Evolutionary conservation across 92 coral and sea anemone species (phyloP).

Genomic region (Epizoanthus scotinus): DNA sequence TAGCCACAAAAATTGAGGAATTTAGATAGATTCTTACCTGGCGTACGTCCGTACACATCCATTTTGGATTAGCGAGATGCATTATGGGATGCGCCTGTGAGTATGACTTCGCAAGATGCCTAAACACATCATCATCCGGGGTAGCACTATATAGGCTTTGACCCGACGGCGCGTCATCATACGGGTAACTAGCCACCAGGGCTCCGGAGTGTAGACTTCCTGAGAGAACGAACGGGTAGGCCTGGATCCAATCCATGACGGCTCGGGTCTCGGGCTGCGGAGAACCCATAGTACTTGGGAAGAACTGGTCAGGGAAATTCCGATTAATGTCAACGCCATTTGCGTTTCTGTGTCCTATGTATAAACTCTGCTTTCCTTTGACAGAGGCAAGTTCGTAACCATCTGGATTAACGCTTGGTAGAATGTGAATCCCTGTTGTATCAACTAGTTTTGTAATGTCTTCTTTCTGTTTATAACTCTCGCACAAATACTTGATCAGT

Average conservation of each 20-base stretch:
- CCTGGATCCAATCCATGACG: slow-evolving; percentile 83
- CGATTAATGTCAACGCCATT: slow-evolving; percentile 91
- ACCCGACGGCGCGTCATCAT: slow-evolving; percentile 98
- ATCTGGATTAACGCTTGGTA: slow-evolving; percentile 96
- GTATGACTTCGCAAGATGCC: slow-evolving; percentile 88
- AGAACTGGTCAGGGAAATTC: slow-evolving; percentile 98
- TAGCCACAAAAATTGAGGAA: no score
- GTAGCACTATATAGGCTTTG: slow-evolving; percentile 98
- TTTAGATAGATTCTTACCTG: background rate
- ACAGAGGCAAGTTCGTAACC: slow-evolving; percentile 92
- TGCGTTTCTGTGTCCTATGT: slow-evolving; percentile 85
- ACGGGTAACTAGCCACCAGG: slow-evolving; percentile 92
- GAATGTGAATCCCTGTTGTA: slow-evolving; percentile 83
- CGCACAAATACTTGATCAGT: slow-evolving; percentile 79
- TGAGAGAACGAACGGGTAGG: slow-evolving; percentile 86
- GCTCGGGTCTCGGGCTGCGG: slow-evolving; percentile 91
- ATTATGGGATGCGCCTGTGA: slow-evolving; percentile 92
- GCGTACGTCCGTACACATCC: slow-evolving; percentile 77
- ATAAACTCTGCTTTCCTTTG: slow-evolving; percentile 59
- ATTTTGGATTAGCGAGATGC: slow-evolving; percentile 97
- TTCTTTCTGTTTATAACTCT: slow-evolving; percentile 69
- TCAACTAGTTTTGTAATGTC: slow-evolving; percentile 70
- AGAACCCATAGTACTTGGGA: slow-evolving; percentile 89
- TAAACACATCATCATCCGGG: slow-evolving; percentile 97
- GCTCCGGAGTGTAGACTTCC: slow-evolving; percentile 95